Evolutionary conservation across 2,888 invertebrate genomes (phyloP).

Genomic region (Mesorhabditis spiculigera): DNA sequence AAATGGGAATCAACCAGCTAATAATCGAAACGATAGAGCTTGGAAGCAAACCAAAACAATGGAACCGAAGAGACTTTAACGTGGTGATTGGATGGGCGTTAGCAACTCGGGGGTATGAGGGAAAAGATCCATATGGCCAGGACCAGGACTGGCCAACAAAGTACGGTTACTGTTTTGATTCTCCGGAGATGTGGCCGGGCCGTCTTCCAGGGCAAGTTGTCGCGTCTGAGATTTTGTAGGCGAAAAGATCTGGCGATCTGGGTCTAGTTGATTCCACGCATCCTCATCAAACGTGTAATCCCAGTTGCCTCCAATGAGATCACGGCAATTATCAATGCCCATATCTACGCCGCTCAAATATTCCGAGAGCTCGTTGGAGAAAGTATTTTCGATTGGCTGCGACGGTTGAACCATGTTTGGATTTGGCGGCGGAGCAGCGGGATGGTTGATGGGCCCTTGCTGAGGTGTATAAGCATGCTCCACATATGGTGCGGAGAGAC

Average conservation of each 20-base stretch:
- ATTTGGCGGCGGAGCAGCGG: background rate
- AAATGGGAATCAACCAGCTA: no score
- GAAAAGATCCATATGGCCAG: background rate
- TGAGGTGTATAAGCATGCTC: background rate
- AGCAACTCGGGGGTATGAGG: background rate
- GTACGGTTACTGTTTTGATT: background rate
- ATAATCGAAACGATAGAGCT: no score
- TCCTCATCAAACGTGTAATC: constrained; percentile 25
- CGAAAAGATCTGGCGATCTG: background rate
- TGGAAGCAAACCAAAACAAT: background rate
- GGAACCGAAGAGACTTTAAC: background rate
- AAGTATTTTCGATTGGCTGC: background rate
- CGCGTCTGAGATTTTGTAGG: background rate
- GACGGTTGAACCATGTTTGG: constrained; percentile 1
- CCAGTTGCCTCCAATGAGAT: constrained; percentile 31
- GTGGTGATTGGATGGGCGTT: constrained; percentile 3
- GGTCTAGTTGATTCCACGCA: background rate
- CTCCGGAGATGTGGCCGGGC: background rate
- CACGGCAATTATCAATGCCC: constrained; percentile 39
- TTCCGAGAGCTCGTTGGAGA: constrained; percentile 16
- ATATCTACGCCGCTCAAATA: constrained; percentile 42
- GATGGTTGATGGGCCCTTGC: background rate
- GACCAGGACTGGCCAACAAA: constrained; percentile 3
- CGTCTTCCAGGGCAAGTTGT: constrained; percentile 2
- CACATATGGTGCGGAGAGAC: background rate